A percentile compares a stretch with the other conserved stretches of the same genome.
Conservation (phyloP, 2,797 vertebrate species). For the Cryptoblepharus egeriae region DNA sequence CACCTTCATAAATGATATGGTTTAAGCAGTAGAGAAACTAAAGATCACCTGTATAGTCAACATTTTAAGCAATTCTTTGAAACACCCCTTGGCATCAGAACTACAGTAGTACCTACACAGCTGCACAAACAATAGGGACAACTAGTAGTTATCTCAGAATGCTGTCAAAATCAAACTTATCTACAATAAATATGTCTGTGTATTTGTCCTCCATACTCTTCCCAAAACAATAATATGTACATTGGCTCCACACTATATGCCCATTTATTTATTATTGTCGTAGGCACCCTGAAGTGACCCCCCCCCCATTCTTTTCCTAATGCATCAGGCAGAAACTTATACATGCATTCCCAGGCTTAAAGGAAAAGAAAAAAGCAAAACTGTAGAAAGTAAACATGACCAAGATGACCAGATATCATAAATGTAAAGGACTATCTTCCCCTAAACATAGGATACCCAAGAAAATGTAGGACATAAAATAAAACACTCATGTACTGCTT, state of each 20-base stretch:
- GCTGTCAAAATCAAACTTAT: neutral
- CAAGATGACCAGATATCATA: no score
- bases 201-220: neutral
- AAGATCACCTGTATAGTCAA: neutral
- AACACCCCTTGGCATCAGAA: neutral
- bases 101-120: neutral
- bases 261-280: fast-evolving
- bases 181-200: neutral
- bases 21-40: neutral
- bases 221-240: neutral
- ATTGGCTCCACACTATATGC: neutral
- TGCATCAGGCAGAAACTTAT: slow-evolving; percentile 14
- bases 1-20: neutral
- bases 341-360: slow-evolving; percentile 36
- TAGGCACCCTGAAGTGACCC: neutral
- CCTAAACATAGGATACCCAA: no score
- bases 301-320: slow-evolving; percentile 21
- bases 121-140: neutral
- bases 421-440: no score
- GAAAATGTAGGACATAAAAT: no score
- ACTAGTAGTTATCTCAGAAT: neutral
- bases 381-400: no score
- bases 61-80: neutral
- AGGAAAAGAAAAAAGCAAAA: slow-evolving; percentile 34
- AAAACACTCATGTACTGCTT: no score